A percentile compares a stretch with the other conserved stretches of the same genome.
Evolutionary conservation across 2,113 vertebrate genomes (phyloP).

Genomic region (Channa maculata): DNA sequence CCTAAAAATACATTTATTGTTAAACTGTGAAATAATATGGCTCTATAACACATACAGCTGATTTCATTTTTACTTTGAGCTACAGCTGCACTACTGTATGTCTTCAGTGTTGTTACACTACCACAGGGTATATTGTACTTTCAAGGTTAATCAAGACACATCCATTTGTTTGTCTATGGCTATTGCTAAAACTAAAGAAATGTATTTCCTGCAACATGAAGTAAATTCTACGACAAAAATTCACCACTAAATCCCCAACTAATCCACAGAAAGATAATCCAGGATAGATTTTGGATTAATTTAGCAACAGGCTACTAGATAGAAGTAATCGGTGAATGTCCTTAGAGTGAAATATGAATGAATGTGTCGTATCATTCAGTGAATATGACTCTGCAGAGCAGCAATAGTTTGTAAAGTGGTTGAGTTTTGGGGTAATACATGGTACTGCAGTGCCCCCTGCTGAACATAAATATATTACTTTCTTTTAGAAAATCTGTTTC

Average conservation of each 20-base stretch:
- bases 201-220: slow-evolving; percentile 12
- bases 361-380: slow-evolving; percentile 55
- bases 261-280: slow-evolving; percentile 27
- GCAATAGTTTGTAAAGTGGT: slow-evolving; percentile 21
- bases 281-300: slow-evolving; percentile 30
- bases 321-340: slow-evolving; percentile 47
- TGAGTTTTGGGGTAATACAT: slow-evolving; percentile 10
- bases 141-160: slow-evolving; percentile 13
- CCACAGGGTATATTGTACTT: slow-evolving; percentile 3
- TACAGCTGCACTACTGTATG: too few relatives aligned
- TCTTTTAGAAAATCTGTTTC: background rate
- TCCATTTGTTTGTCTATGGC: slow-evolving; percentile 18
- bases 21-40: slow-evolving; percentile 7
- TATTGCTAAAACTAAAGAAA: slow-evolving; percentile 14
- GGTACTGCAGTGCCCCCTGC: slow-evolving; percentile 66
- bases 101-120: too few relatives aligned
- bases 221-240: slow-evolving; percentile 17
- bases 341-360: slow-evolving; percentile 68
- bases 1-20: slow-evolving; percentile 1
- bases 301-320: slow-evolving; percentile 31
- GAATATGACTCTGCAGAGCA: slow-evolving; percentile 68
- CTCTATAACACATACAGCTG: too few relatives aligned
- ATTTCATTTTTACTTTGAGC: too few relatives aligned
- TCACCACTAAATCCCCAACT: background rate
- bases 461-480: slow-evolving; percentile 5